These are phyloP conservation scores for Campodea augens DNA, from an alignment of 1,140 invertebrate species.

Conservation along the genomic window DNA sequence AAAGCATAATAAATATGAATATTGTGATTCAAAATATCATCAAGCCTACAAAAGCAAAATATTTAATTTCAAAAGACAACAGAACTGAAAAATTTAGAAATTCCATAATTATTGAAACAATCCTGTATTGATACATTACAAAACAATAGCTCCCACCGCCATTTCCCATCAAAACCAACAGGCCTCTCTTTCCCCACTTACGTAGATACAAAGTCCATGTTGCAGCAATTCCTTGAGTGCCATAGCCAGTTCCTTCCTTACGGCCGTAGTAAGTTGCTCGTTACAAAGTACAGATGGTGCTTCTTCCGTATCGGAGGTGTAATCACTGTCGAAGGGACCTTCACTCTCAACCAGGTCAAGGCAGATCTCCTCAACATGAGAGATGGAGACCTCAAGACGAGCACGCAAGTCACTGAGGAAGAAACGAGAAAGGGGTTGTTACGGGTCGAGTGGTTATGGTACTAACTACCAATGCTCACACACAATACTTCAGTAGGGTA, in stretches of 20 bases:
- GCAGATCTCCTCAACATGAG: conserved; percentile 49
- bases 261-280: conserved; percentile 59
- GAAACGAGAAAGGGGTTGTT: too few species aligned
- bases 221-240: conserved; percentile 80
- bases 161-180: conserved; percentile 23
- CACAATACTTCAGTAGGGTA: too few species aligned
- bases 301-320: conserved; percentile 41
- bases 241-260: conserved; percentile 75
- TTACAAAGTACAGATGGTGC: conserved; percentile 33
- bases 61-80: neutral
- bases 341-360: conserved; percentile 24
- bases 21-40: too few species aligned
- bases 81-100: neutral
- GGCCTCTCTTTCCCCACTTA: too few species aligned
- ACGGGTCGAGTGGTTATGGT: too few species aligned
- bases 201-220: conserved; percentile 83
- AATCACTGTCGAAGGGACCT: conserved; percentile 32
- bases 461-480: too few species aligned
- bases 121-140: neutral
- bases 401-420: conserved; percentile 65
- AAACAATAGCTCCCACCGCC: neutral
- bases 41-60: too few species aligned
- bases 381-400: conserved; percentile 73
- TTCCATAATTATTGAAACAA: neutral
- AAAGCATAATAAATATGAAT: too few species aligned